These are phyloP conservation scores for Corydoras maculifer DNA, from an alignment of 2,113 vertebrate species.

Conservation along the genomic window DNA sequence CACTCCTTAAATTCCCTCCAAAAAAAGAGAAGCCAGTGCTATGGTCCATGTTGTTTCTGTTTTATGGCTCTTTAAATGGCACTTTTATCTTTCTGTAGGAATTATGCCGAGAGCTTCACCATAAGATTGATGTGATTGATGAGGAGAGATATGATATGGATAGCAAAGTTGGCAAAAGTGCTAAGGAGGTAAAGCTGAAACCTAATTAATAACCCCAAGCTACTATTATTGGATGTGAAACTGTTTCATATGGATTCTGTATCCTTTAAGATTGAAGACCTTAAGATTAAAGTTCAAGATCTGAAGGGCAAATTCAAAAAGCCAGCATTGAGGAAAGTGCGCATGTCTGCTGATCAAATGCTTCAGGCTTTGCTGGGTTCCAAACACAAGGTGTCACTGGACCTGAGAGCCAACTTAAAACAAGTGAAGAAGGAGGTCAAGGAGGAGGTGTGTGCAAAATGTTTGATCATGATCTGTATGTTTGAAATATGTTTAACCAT, in stretches of 20 bases:
- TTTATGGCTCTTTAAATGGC: not conserved
- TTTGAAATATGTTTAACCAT: no score
- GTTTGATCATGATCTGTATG: not conserved
- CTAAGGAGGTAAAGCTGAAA: conserved; percentile 75
- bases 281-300: conserved; percentile 91
- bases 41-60: not conserved
- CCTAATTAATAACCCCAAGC: not conserved
- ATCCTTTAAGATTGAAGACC: conserved; percentile 77
- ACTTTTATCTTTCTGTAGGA: conserved; percentile 65
- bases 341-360: conserved; percentile 95
- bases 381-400: conserved; percentile 95
- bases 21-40: not conserved
- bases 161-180: conserved; percentile 75
- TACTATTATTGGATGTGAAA: not conserved
- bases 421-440: conserved; percentile 96
- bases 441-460: conserved; percentile 74
- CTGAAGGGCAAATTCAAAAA: conserved; percentile 95
- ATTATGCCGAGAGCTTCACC: conserved; percentile 80
- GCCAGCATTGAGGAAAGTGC: conserved; percentile 79
- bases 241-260: not conserved
- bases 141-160: conserved; percentile 92
- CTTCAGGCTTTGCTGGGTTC: conserved; percentile 89
- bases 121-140: conserved; percentile 80
- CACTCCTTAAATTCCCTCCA: not conserved
- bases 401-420: conserved; percentile 92